These are phyloP conservation scores for Himalopsyche anomala DNA, from an alignment of 2,888 invertebrate species.

Conservation along the genomic window DNA sequence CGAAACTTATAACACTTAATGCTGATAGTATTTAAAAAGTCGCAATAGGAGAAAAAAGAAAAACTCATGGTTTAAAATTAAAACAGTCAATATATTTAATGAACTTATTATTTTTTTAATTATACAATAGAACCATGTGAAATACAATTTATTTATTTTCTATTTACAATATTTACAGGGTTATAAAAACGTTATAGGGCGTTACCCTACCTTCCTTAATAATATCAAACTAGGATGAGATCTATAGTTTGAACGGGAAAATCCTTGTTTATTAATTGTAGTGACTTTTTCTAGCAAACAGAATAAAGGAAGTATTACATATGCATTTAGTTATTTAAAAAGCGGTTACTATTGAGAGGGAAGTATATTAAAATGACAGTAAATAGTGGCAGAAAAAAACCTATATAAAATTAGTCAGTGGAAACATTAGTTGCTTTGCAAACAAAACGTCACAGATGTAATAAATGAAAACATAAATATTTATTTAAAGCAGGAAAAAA, in stretches of 20 bases:
- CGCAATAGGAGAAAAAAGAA: constrained; percentile 33
- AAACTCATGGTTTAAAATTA: constrained; percentile 48
- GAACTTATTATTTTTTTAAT: constrained; percentile 58
- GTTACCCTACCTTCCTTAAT: constrained; percentile 40
- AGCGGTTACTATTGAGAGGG: too few species aligned
- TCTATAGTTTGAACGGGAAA: not conserved
- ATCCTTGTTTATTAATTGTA: not conserved
- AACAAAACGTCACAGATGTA: too few species aligned
- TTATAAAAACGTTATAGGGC: constrained; percentile 53
- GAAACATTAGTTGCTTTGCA: too few species aligned
- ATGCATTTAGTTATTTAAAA: too few species aligned
- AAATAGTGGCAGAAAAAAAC: too few species aligned
- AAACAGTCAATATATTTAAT: constrained; percentile 60
- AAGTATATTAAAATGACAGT: too few species aligned
- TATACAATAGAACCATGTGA: constrained; percentile 62
- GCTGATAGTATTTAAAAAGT: not conserved
- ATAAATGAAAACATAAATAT: too few species aligned
- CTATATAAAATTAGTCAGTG: too few species aligned
- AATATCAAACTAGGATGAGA: constrained; percentile 39
- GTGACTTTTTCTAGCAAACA: constrained; percentile 16
- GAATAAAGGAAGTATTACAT: constrained; percentile 4
- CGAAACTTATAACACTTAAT: not conserved
- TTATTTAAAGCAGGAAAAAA: too few species aligned
- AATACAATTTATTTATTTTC: constrained; percentile 59
- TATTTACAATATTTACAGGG: constrained; percentile 64